Evolutionary conservation across 2,888 invertebrate species (phyloP), one percentile per base, ranked within the genome.

Genomic region (Galeopsomyia nigrocyanea): DNA sequence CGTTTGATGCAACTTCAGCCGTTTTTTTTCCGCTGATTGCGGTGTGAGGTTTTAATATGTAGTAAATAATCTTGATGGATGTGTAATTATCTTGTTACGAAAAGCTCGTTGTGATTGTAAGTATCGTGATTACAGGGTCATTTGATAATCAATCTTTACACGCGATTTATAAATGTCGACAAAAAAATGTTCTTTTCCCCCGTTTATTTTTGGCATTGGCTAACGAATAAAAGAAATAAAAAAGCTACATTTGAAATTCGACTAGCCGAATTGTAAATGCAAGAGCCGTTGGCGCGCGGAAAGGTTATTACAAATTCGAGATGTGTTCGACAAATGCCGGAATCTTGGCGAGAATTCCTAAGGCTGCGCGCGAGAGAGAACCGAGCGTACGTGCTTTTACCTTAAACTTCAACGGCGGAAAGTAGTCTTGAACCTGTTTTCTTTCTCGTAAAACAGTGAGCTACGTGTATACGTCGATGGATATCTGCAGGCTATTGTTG

Each of bases 241-340:
- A 10, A 7, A 26, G 13, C 53, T 14, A 58, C 26, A 62, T 2
- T 62, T 71, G 39, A 67, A 67, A 67, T 71, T 62, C 39, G 56
- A 55, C 60, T 63, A 60, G 22, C 39, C 19, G n/a, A 17, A 64
- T 65, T 61, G 51, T 22, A 56, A 46, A 61, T 73, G 64, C 63
- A 46, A 55, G 46, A n/a, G 50, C 13, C 63, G 68, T 67, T 26
- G 26, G 26, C 17, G 47, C 19, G 22, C 31, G 14, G n/a, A 19
- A 66, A 53, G 63, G 55, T 39, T 67, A 82, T 83, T 83, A 84
- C 81, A 81, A 79, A 84, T 84, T 84, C 84, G 81, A 78, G 78
- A 74, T 77, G 80, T 82, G 84, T 84, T 76, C 80, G 72, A 75
- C 74, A 63, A 58, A 70, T 50, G 64, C 31, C 46, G 71, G 73